Evolutionary conservation across 2,113 vertebrate species (phyloP), one percentile per base, ranked within the genome.

Genomic region (Trematocara nigrifrons): DNA sequence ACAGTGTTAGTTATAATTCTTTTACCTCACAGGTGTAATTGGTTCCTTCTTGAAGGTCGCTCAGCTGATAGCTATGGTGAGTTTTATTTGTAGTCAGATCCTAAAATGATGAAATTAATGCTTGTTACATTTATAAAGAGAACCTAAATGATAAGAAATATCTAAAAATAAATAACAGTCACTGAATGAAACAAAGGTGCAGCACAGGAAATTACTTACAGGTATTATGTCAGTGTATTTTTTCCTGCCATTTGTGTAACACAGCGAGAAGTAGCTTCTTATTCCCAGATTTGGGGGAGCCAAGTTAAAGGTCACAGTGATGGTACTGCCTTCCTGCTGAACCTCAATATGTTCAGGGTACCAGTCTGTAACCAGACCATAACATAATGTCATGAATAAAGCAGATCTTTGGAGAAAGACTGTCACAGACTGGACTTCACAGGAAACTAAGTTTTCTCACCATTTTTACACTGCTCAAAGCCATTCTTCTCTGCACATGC

Each of bases 11-110:
- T 49, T 3, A 18, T 11, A 26, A 10, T 47, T 76, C 22, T 35
- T 61, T 94, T 88, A 96, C 96, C 95, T 95, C 93, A 80, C 96
- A 97, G 4, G 94, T 95, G 89, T 97, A 97, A 71, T 96, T 96
- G 74, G 79, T 92, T 81, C 89, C 96, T 84, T 85, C 86, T 54
- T 89, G 49, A 5, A 96, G 96, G 10, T 89, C 91, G 1, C 35
- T 61, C 81, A 96, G 85, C 74, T 88, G 88, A n/a, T 86, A 95
- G 38, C 91, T 96, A 88, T 94, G 89, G 85, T 96, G 91, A 29
- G 96, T 96, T 71, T 74, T 53, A 81, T 96, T 97, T 83, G 78
- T 22, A 15, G 31, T 85, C 10, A 74, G 47, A 86, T 94, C 89
- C 96, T 97, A 12, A 69, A 8, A 53, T 80, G 87, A 86, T 86